These are phyloP conservation scores for Ruditapes philippinarum DNA, from an alignment of 1,140 invertebrate species.

Conservation along the genomic window DNA sequence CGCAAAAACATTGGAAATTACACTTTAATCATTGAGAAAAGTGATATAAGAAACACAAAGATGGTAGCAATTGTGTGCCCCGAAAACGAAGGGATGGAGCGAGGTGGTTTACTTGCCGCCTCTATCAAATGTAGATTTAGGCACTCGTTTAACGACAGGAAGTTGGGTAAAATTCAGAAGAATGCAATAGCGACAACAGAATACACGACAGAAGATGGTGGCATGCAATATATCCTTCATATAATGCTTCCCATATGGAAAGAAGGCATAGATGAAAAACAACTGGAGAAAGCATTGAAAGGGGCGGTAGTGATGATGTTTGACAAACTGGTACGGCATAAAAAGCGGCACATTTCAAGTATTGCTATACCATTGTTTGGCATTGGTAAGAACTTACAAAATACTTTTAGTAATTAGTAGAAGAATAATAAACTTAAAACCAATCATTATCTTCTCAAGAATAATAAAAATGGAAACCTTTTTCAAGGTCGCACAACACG, in stretches of 20 bases:
- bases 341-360: neutral
- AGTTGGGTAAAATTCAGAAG: neutral
- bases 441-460: no score
- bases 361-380: neutral
- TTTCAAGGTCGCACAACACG: no score
- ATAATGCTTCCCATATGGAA: neutral
- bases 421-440: no score
- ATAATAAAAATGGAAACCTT: no score
- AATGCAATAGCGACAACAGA: neutral
- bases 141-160: neutral
- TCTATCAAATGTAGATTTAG: neutral
- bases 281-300: neutral
- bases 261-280: neutral
- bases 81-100: neutral
- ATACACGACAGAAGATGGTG: neutral
- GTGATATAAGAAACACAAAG: neutral
- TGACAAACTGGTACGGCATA: neutral
- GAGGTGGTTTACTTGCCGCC: neutral
- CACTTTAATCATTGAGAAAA: neutral
- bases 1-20: neutral
- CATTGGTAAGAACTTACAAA: no score
- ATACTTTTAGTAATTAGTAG: no score
- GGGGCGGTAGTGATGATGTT: neutral
- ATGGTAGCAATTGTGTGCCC: constrained; percentile 2
- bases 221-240: neutral